These are phyloP conservation scores for Macaria notata DNA, from an alignment of 2,888 invertebrate genomes.

Conservation along the genomic window DNA sequence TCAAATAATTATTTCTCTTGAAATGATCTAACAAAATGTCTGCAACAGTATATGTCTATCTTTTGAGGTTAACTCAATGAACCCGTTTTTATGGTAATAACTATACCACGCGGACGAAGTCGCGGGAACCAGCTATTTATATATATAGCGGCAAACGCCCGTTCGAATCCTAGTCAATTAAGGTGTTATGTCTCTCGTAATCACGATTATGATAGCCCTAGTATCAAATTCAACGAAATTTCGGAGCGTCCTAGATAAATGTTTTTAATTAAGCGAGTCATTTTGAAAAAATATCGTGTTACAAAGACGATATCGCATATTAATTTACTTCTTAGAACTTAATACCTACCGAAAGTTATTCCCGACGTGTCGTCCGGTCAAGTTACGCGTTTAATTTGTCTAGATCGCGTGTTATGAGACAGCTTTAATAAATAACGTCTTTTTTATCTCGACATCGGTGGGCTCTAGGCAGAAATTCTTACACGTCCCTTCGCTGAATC, in stretches of 20 bases:
- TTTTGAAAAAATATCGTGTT: constrained; percentile 40
- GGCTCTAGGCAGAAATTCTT: constrained; percentile 75
- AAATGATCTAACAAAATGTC: too few relatives aligned
- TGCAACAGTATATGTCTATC: too few relatives aligned
- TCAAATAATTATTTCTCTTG: too few relatives aligned
- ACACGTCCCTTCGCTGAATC: constrained; percentile 72
- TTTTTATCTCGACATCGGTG: constrained; percentile 70
- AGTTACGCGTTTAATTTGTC: constrained; percentile 78
- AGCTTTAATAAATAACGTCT: constrained; percentile 72
- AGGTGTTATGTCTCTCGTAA: background rate
- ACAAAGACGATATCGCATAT: constrained; percentile 39
- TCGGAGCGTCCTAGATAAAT: constrained; percentile 30
- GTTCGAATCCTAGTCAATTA: too few relatives aligned
- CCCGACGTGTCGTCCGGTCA: constrained; percentile 60
- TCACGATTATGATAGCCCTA: constrained; percentile 4
- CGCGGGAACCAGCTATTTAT: too few relatives aligned
- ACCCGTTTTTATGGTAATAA: too few relatives aligned
- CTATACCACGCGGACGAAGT: too few relatives aligned
- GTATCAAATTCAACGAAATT: constrained; percentile 17
- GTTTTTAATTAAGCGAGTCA: constrained; percentile 40
- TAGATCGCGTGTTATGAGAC: constrained; percentile 73
- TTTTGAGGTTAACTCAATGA: too few relatives aligned
- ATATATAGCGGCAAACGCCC: too few relatives aligned
- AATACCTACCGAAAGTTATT: constrained; percentile 55
- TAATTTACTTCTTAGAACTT: constrained; percentile 52